phyloP scores from a whole-genome alignment of 2,113 vertebrate species.

The Nesospiza acunhae region DNA sequence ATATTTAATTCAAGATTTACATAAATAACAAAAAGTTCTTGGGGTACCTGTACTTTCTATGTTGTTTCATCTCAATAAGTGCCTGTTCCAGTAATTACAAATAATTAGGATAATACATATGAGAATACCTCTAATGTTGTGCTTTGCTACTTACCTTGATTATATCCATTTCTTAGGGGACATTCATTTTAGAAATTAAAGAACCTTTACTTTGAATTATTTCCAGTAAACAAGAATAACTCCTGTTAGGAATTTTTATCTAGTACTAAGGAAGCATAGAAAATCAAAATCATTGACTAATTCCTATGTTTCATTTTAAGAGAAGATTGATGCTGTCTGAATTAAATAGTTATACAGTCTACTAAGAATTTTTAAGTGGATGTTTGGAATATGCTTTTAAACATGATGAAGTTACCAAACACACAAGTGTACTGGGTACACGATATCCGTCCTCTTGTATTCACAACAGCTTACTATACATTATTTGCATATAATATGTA shows the following conservation, averaged over 20 bases:
- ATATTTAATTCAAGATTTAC: not conserved
- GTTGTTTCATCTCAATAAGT: not conserved
- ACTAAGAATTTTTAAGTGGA: not conserved
- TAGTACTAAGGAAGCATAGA: not conserved
- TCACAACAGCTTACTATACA: not conserved
- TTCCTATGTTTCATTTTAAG: not conserved
- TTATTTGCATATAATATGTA: not conserved
- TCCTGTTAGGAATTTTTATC: not conserved
- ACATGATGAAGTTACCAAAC: not conserved
- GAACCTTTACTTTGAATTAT: not conserved
- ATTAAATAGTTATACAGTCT: not conserved
- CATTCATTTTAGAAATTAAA: not conserved
- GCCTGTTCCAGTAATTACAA: slow-evolving; percentile 11
- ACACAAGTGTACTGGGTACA: not conserved
- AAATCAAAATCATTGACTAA: not conserved
- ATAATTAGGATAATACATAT: not conserved
- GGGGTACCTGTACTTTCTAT: not conserved
- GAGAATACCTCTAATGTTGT: not conserved
- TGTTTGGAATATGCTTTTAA: not conserved
- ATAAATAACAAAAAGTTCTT: not conserved
- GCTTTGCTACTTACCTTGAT: not conserved
- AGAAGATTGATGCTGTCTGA: not conserved
- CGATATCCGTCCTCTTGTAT: not conserved
- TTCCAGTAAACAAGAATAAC: not conserved
- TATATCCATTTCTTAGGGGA: not conserved